A percentile compares a stretch with the other conserved stretches of the same genome.
Evolutionary conservation across 1,140 invertebrate genomes (phyloP).

Genomic region (Vanessa atalanta): DNA sequence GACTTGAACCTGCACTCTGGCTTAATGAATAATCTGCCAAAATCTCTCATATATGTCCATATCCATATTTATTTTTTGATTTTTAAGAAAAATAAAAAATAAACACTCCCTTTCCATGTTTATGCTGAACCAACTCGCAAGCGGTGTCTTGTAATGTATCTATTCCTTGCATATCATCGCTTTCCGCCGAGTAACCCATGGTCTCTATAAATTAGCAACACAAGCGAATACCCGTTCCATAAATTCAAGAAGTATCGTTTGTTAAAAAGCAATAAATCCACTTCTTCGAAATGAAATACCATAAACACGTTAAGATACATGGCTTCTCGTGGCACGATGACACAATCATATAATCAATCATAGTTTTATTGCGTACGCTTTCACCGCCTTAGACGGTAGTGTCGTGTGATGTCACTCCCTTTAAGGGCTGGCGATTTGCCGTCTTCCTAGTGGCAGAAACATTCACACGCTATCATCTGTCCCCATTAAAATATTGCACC

Average conservation of each 20-base stretch:
- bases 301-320: conserved; percentile 30
- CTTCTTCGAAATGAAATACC: conserved; percentile 29
- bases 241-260: conserved; percentile 14
- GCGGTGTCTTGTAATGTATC: not conserved
- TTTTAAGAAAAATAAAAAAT: not conserved
- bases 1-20: too few species aligned
- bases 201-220: conserved; percentile 11
- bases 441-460: conserved; percentile 35
- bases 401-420: conserved; percentile 56
- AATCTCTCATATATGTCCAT: too few species aligned
- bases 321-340: conserved; percentile 34
- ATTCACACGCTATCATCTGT: conserved; percentile 34
- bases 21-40: too few species aligned
- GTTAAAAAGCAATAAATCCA: conserved; percentile 30
- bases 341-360: conserved; percentile 62
- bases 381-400: conserved; percentile 54
- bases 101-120: not conserved
- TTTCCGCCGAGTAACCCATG: not conserved
- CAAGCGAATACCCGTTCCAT: conserved; percentile 1
- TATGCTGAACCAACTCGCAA: not conserved
- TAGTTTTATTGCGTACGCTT: conserved; percentile 59
- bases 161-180: not conserved
- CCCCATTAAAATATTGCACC: conserved; percentile 36
- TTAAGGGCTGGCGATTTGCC: conserved; percentile 55
- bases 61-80: not conserved